Conservation (phyloP, 2,113 vertebrate species). For the Aegypius monachus region DNA sequence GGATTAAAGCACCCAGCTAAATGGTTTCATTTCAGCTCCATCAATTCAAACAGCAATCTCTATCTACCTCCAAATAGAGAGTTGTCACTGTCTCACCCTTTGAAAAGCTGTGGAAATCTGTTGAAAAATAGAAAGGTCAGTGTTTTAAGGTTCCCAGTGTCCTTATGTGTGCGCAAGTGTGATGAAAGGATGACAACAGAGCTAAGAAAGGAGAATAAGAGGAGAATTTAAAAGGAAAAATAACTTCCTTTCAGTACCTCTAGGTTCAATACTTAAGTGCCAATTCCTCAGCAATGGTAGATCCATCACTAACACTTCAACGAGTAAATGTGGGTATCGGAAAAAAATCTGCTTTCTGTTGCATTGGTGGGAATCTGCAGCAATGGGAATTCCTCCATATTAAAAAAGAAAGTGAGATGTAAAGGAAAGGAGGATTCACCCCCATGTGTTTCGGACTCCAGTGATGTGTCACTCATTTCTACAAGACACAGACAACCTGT, state of each 20-base stretch:
- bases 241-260: constrained; percentile 5
- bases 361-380: not conserved
- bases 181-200: not conserved
- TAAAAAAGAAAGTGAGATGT: not conserved
- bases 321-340: not conserved
- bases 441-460: not conserved
- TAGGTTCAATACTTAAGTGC: not conserved
- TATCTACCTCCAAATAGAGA: not conserved
- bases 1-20: not conserved
- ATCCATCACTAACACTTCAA: not conserved
- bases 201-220: not conserved
- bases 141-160: not conserved
- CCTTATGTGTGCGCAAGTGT: not conserved
- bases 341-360: not conserved
- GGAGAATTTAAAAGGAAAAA: not conserved
- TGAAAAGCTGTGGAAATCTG: not conserved
- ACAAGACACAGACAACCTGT: not conserved
- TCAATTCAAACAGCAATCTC: not conserved
- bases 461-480: not conserved
- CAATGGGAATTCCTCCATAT: not conserved
- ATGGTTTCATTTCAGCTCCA: not conserved
- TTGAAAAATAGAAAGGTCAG: not conserved
- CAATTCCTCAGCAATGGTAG: not conserved
- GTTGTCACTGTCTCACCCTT: not conserved
- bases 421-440: not conserved